Conservation (phyloP, 2,888 invertebrate species). For the Andrena fulva region DNA sequence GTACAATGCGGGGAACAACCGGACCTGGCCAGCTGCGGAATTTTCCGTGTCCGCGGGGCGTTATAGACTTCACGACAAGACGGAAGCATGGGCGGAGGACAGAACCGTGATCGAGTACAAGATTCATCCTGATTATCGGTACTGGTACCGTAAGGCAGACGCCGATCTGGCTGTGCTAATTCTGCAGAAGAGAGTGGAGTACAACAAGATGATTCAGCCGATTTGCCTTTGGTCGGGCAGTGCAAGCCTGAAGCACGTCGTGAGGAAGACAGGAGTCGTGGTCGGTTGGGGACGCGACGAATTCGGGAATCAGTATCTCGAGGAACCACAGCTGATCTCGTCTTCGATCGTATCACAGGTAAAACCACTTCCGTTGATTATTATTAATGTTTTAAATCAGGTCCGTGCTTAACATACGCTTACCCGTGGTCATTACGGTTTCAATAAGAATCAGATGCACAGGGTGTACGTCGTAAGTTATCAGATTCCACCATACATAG, state of each 20-base stretch:
- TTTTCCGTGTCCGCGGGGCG: slow-evolving; percentile 85
- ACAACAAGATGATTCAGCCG: neutral
- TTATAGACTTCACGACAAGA: slow-evolving; percentile 81
- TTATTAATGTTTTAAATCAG: too few relatives aligned
- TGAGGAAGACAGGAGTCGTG: slow-evolving; percentile 85
- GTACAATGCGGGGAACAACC: slow-evolving; percentile 76
- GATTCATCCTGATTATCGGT: slow-evolving; percentile 84
- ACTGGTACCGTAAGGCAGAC: slow-evolving; percentile 77
- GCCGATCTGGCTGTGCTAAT: slow-evolving; percentile 87
- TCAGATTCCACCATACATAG: too few relatives aligned
- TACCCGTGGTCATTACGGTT: too few relatives aligned
- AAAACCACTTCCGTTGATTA: slow-evolving; percentile 7
- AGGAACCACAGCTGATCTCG: slow-evolving; percentile 86
- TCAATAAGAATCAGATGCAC: too few relatives aligned
- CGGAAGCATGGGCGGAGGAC: slow-evolving; percentile 85
- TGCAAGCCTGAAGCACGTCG: slow-evolving; percentile 79
- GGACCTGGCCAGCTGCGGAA: slow-evolving; percentile 80
- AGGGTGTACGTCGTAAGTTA: too few relatives aligned
- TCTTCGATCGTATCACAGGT: slow-evolving; percentile 86
- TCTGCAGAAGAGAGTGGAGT: neutral
- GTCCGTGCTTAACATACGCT: too few relatives aligned
- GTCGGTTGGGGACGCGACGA: slow-evolving; percentile 88
- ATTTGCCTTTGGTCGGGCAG: slow-evolving; percentile 87
- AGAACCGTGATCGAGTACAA: slow-evolving; percentile 82
- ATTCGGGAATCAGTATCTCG: neutral